Base-by-base conservation (phyloP, 1,140 invertebrate species). In the Microplitis demolitor region DNA sequence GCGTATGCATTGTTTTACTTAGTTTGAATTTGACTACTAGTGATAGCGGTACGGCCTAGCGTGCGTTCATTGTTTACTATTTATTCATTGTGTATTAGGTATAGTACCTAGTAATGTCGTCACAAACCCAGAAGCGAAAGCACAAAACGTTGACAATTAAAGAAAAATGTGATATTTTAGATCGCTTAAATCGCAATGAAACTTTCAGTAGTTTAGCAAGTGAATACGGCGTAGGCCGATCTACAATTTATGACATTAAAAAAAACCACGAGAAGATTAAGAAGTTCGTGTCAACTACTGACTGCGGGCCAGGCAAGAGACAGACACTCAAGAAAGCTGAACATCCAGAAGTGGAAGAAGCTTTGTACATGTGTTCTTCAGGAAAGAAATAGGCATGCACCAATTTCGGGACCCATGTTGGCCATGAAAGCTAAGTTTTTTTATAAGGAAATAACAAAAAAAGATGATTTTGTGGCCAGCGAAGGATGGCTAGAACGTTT, bases 401-500 rank as follows among this genome's bases (percentile, higher is more conserved):
- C 78, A 4, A 81, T 84, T 78, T 78, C 79, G 33, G 77, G 77
- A 74, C 77, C 82, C n/a, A n/a, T n/a, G 68, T 78, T 82, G 76
- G 74, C 77, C 1, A 75, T 76, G 74, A 83, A 83, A 79, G 81
- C 81, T n/a, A n/a, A 54, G 14, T 13, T 14, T 54, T 54, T 75
- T 79, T 79, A 81, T 71, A 78, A 79, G 69, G 71, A 80, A 76
- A 82, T 83, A 78, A 78, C 56, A 76, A 77, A 79, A 71, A 82
- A 80, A 79, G 78, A 79, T 69, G 76, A 84, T 73, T 84, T 84
- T 78, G 71, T 77, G 64, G 82, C 82, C 50, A 82, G 79, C 77
- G 79, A 79, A 54, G 75, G 80, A 75, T 83, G 78, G 80, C 63
- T 83, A 72, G 73, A 82, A 71, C 66, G 76, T 64, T 83, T 82